phyloP scores from a whole-genome alignment of 1,140 invertebrate genomes.

The Daktulosphaira vitifoliae region DNA sequence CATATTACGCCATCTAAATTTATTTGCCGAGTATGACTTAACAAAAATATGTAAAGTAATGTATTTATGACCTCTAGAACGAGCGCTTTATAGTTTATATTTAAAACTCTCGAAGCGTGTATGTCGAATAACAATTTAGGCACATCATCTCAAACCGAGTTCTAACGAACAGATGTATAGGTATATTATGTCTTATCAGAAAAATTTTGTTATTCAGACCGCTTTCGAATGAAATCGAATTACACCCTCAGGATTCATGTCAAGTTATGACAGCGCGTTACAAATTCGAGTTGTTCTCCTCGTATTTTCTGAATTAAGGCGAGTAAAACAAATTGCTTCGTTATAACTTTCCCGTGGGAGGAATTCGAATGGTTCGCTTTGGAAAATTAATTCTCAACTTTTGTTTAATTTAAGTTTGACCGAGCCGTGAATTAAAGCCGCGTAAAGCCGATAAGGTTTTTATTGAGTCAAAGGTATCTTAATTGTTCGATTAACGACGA shows the following conservation, averaged over 20 bases:
- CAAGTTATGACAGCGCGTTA: constrained; percentile 16
- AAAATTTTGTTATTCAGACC: constrained; percentile 18
- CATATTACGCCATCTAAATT: no score
- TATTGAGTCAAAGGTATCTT: constrained; percentile 14
- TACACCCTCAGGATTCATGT: constrained; percentile 21
- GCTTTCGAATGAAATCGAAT: constrained; percentile 21
- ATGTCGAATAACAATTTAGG: no score
- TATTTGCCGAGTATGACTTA: no score
- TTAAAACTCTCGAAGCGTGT: no score
- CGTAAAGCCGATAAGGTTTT: constrained; percentile 23
- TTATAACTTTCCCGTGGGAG: constrained; percentile 27
- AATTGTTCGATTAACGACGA: constrained; percentile 17
- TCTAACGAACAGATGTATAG: background rate
- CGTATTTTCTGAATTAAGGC: constrained; percentile 18
- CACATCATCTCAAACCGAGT: no score
- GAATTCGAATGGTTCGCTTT: constrained; percentile 5
- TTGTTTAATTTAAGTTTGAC: constrained; percentile 14
- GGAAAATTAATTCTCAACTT: constrained; percentile 27
- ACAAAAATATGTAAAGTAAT: no score
- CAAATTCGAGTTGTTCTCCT: constrained; percentile 22
- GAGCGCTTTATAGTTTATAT: no score
- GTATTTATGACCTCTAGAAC: no score
- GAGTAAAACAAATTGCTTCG: constrained; percentile 21
- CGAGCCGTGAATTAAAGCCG: background rate
- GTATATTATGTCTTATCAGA: constrained; percentile 9